phyloP scores from a whole-genome alignment of 1,140 invertebrate species.

The Rhagoletis pomonella region DNA sequence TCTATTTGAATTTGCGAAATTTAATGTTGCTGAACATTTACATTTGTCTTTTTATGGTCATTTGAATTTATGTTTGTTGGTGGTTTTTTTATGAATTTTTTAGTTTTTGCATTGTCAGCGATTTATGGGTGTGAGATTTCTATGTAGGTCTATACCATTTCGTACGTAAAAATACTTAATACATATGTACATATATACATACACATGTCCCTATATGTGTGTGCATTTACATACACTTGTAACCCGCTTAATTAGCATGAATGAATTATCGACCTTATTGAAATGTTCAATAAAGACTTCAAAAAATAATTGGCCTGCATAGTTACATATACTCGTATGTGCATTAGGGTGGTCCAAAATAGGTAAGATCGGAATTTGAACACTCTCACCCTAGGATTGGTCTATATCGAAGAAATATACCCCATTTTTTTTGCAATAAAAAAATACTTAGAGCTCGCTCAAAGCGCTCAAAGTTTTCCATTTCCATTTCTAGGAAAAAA shows the following conservation, averaged over 20 bases:
- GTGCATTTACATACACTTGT: neutral
- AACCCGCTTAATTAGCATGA: conserved; percentile 44
- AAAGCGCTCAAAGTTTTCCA: too few relatives aligned
- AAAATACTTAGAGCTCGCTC: too few relatives aligned
- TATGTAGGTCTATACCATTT: conserved; percentile 31
- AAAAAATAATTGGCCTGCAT: conserved; percentile 48
- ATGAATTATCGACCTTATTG: conserved; percentile 44
- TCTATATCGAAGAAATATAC: too few relatives aligned
- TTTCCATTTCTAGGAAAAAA: too few relatives aligned
- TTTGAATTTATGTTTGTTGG: conserved; percentile 40
- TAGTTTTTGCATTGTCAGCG: conserved; percentile 12
- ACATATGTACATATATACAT: neutral
- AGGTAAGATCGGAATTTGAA: too few relatives aligned
- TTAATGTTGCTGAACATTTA: conserved; percentile 24
- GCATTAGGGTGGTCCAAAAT: too few relatives aligned
- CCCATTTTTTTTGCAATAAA: too few relatives aligned
- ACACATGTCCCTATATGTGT: neutral
- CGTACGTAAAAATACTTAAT: too few relatives aligned
- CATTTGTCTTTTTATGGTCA: conserved; percentile 49
- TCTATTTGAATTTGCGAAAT: neutral
- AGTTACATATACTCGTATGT: neutral
- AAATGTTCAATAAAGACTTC: conserved; percentile 51
- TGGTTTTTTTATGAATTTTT: neutral
- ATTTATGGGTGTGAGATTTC: conserved; percentile 51
- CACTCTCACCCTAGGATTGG: too few relatives aligned